Base-by-base conservation (phyloP, 1,140 invertebrate species). In the Mycetomoellerius zeteki region DNA sequence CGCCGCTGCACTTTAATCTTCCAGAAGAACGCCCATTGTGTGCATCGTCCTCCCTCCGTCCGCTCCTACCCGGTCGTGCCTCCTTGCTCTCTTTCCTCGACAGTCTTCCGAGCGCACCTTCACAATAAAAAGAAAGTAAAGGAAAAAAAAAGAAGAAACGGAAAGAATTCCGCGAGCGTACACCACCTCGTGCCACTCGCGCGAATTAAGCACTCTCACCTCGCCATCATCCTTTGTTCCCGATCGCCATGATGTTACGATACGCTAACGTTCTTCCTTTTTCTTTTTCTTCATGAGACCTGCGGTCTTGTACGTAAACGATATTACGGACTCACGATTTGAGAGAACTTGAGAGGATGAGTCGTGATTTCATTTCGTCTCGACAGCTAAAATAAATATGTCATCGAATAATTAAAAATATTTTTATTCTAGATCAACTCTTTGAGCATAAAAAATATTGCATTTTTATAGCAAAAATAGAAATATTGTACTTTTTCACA, bases 1-100 rank as follows among this genome's bases (percentile, higher is more conserved):
- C 67, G 64, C 81, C 86, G 90, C 73, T 87, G 90, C 90, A 90
- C 90, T 91, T 91, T 92, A 92, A 92, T 92, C 90, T 92, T 90
- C 91, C 91, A 89, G 90, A 90, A 91, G 90, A 90, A 89, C 88
- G 90, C 89, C 86, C 88, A 92, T 92, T 91, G 90, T 90, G 62
- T 86, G 65, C 85, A 86, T 81, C 87, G 69, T 88, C 47, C 82
- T 47, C 33, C 60, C 52, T 56, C 24, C 33, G 21, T 69, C 21
- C 54, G 65, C 19, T 50, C 19, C 37, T 58, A 10, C 27, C 50
- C 37, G 16, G 43, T 47, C 43, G 30, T 54, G 67, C 67, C 72
- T 60, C 56, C 73, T 67, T 65, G 62, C 50, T 72, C 82, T 78
- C 47, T 71, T 78, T 76, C 56, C 77, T 62, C 43, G 21, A 12